Base-by-base conservation (phyloP, 1,140 invertebrate species). In the Coptotermes formosanus region DNA sequence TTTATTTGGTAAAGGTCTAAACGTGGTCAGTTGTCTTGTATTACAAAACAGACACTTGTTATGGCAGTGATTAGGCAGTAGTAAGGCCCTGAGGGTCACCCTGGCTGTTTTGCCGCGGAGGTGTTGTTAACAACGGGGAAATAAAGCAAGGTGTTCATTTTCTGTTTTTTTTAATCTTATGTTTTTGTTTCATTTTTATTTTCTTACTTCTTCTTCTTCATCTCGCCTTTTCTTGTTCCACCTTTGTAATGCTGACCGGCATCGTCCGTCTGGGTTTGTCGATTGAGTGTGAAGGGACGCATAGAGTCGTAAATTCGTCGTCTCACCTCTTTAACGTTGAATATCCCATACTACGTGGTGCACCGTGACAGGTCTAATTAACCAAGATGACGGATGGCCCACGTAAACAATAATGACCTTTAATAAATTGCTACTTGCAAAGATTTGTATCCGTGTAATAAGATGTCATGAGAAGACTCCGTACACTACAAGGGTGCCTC, bases 371-470 rank as follows among this genome's bases (percentile, higher is more conserved):
- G 82, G 32, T 83, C 82, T 83, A 83, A 83, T 83, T 83, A 83
- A 83, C 43, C 16, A 3, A 43, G 82, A 83, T 83, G 82, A 83
- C 82, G 82, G 82, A 83, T 83, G 48, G 82, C 82, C 32, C 82
- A 52, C 82, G 82, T 43, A 83, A 83, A 83, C 82, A 83, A 25
- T 83, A 83, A 83, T 83, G 82, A 83, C 82, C 82, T 83, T 32
- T 83, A 83, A 83, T 83, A 83, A 83, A 83, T 83, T 52, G 82
- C 82, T 83, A 83, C 82, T 83, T 83, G 32, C 48, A 45, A 45
- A 52, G 82, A 83, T 83, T 83, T 83, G 82, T 83, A 83, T 83
- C 82, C 64, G n/a, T 43, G 16, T 83, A 83, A 83, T 83, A 83
- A 83, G 82, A 52, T 43, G 82, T 75, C 25, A 75, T 75, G 64